Conservation (phyloP, 2,797 vertebrate species). For the Onychomys leucogaster region DNA sequence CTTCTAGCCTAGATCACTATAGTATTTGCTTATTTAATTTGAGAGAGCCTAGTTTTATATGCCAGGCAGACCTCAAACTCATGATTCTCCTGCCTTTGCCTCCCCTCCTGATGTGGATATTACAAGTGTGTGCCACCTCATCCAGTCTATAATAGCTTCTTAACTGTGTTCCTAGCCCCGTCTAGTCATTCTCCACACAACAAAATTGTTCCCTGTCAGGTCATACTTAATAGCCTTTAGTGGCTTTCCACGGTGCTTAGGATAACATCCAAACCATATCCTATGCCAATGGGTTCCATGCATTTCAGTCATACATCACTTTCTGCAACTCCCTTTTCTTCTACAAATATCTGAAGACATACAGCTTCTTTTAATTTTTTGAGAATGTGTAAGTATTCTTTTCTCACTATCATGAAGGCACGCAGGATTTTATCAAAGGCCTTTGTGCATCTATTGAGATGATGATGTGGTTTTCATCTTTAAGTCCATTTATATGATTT, state of each 20-base stretch:
- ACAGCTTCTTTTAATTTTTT: neutral
- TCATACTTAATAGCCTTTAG: neutral
- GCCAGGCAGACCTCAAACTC: neutral
- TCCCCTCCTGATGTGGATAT: neutral
- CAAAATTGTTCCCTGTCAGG: neutral
- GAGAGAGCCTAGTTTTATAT: neutral
- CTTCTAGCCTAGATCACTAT: neutral
- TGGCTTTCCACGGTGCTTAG: neutral
- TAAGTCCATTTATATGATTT: neutral
- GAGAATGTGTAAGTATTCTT: neutral
- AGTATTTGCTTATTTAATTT: neutral
- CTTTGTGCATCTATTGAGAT: neutral
- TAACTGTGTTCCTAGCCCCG: neutral
- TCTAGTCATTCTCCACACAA: constrained; percentile 11
- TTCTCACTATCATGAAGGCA: neutral
- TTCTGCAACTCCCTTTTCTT: neutral
- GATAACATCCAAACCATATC: neutral
- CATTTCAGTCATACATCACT: neutral
- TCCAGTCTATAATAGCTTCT: neutral
- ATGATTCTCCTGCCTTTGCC: neutral
- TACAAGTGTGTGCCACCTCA: neutral
- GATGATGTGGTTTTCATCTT: neutral
- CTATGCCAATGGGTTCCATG: neutral
- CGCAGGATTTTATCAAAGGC: neutral
- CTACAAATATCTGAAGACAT: neutral